Conservation (phyloP, 2,888 invertebrate genomes). For the Xiphydria camelus region DNA sequence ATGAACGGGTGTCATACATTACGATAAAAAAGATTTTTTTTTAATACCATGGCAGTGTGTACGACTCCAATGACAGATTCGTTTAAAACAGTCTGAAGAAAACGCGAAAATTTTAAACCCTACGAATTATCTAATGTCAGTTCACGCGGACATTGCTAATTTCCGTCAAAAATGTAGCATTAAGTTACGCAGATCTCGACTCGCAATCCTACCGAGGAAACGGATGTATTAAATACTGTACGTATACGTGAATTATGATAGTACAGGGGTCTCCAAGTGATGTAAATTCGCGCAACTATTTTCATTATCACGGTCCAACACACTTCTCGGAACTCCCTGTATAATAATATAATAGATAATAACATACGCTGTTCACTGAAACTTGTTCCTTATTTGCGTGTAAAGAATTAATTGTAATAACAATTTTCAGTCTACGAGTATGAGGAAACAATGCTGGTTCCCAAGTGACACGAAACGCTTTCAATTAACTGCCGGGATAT, state of each 20-base stretch:
- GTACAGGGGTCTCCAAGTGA: neutral
- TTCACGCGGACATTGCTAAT: too few species aligned
- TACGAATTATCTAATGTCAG: too few species aligned
- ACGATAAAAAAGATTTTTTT: slow-evolving; percentile 23
- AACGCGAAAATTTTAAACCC: too few species aligned
- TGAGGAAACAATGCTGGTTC: slow-evolving; percentile 30
- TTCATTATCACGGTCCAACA: neutral
- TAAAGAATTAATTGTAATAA: slow-evolving; percentile 19
- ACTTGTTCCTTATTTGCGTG: slow-evolving; percentile 21
- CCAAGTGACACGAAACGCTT: too few species aligned
- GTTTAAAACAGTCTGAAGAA: slow-evolving; percentile 2
- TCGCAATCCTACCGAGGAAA: slow-evolving; percentile 12
- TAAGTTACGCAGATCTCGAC: neutral
- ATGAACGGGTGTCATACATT: slow-evolving; percentile 30
- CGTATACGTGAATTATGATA: slow-evolving; percentile 14
- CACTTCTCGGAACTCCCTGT: slow-evolving; percentile 9
- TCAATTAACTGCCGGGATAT: too few species aligned
- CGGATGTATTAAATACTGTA: slow-evolving; percentile 24
- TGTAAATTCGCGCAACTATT: neutral
- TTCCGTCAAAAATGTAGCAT: slow-evolving; percentile 5
- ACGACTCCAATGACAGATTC: slow-evolving; percentile 10
- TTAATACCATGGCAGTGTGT: slow-evolving; percentile 33
- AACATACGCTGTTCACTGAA: slow-evolving; percentile 27
- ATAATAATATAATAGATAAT: slow-evolving; percentile 32
- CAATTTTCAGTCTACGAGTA: slow-evolving; percentile 23